Conservation (phyloP, 1,140 invertebrate species). For the Chrysoperla carnea region DNA sequence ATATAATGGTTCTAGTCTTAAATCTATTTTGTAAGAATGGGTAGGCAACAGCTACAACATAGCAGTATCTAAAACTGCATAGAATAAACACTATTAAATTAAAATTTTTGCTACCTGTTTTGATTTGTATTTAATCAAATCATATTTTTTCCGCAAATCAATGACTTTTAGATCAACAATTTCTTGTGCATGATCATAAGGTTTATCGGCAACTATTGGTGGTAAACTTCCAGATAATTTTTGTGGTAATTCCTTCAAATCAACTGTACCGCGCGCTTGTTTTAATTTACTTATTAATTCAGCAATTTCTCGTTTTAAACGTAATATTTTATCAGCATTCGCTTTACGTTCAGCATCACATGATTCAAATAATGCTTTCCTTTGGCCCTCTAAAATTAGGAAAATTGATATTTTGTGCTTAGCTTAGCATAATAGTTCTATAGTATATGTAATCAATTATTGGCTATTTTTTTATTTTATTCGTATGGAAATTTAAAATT, state of each 20-base stretch:
- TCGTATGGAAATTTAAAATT: neutral
- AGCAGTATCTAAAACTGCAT: too few relatives aligned
- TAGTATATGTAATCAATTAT: neutral
- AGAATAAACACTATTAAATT: neutral
- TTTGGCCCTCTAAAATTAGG: slow-evolving; percentile 48
- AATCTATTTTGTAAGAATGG: too few relatives aligned
- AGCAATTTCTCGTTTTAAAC: slow-evolving; percentile 55
- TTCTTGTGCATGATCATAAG: slow-evolving; percentile 32
- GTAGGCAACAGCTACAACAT: too few relatives aligned
- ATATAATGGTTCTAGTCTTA: too few relatives aligned
- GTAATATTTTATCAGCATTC: slow-evolving; percentile 45
- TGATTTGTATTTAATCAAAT: slow-evolving; percentile 49
- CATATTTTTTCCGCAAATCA: slow-evolving; percentile 51
- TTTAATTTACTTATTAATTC: slow-evolving; percentile 27
- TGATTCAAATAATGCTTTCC: slow-evolving; percentile 63
- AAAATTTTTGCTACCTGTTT: slow-evolving; percentile 23
- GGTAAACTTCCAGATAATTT: slow-evolving; percentile 6
- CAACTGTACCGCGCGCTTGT: slow-evolving; percentile 28
- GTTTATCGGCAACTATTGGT: slow-evolving; percentile 24
- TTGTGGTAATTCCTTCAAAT: neutral
- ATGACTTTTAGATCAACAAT: slow-evolving; percentile 56
- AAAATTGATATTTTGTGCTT: neutral
- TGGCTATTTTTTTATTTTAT: neutral
- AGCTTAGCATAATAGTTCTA: neutral
- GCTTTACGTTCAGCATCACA: slow-evolving; percentile 52